phyloP scores from a whole-genome alignment of 2,888 invertebrate species.

The Scaeva pyrastri region DNA sequence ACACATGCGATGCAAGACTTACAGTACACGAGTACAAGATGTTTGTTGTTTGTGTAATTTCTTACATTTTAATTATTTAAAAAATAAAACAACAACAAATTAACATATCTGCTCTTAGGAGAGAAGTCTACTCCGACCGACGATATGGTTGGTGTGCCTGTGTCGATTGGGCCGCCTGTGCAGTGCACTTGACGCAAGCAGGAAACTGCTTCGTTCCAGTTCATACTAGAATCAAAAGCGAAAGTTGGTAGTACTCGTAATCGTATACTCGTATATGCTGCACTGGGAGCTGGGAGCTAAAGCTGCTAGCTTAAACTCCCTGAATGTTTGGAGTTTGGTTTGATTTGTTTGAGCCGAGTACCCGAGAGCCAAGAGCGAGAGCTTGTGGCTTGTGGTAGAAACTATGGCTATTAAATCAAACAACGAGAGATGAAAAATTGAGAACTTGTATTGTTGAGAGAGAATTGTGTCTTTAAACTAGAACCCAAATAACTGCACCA shows the following conservation, averaged over 20 bases:
- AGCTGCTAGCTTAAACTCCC: slow-evolving; percentile 5
- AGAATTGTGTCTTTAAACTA: not conserved
- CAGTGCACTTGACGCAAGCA: slow-evolving; percentile 71
- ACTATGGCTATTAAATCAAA: slow-evolving; percentile 49
- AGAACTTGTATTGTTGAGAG: not conserved
- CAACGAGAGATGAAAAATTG: slow-evolving; percentile 20
- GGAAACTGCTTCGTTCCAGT: slow-evolving; percentile 67
- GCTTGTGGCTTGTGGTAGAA: slow-evolving; percentile 56
- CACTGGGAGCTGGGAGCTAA: no score
- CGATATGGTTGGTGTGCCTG: slow-evolving; percentile 16
- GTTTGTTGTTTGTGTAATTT: slow-evolving; percentile 14
- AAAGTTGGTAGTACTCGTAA: slow-evolving; percentile 57
- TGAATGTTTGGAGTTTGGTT: slow-evolving; percentile 56
- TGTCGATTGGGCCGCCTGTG: no score
- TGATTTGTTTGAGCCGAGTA: slow-evolving; percentile 3
- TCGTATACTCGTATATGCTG: no score
- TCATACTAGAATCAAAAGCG: slow-evolving; percentile 75
- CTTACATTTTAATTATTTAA: slow-evolving; percentile 23
- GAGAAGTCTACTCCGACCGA: slow-evolving; percentile 16
- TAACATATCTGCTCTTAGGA: slow-evolving; percentile 16
- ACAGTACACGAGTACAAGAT: slow-evolving; percentile 22
- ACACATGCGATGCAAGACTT: slow-evolving; percentile 4
- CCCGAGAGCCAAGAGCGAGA: slow-evolving; percentile 8
- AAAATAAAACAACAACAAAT: slow-evolving; percentile 9
- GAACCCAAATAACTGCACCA: not conserved